phyloP scores from a whole-genome alignment of 1,140 invertebrate genomes.

The Drosophila elegans region DNA sequence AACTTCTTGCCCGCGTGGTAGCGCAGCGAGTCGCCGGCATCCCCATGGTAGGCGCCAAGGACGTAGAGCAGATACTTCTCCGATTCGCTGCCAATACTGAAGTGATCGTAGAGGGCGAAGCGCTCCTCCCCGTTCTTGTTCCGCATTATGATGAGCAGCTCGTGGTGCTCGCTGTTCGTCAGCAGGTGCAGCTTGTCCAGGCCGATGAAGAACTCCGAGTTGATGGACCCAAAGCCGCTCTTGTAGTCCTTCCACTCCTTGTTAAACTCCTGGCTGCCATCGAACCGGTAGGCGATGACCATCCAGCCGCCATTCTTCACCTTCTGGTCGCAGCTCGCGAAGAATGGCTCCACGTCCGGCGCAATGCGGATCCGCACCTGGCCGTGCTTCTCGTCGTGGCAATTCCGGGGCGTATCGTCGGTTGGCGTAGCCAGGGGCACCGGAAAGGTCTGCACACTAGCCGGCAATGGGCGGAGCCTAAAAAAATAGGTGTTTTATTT shows the following conservation, averaged over 20 bases:
- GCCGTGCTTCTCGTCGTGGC: slow-evolving; percentile 55
- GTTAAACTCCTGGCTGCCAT: slow-evolving; percentile 88
- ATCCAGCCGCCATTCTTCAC: slow-evolving; percentile 87
- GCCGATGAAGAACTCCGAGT: slow-evolving; percentile 88
- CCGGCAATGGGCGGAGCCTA: not conserved
- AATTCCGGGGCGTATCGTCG: slow-evolving; percentile 48
- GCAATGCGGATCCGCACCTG: slow-evolving; percentile 40
- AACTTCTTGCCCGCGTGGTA: slow-evolving; percentile 90
- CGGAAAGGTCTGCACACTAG: not conserved
- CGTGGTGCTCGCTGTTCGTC: slow-evolving; percentile 87
- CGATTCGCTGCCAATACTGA: slow-evolving; percentile 87
- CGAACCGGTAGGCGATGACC: slow-evolving; percentile 87
- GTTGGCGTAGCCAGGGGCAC: not conserved
- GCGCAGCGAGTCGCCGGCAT: slow-evolving; percentile 88
- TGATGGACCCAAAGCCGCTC: slow-evolving; percentile 87
- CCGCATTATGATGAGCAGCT: slow-evolving; percentile 88
- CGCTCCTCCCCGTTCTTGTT: slow-evolving; percentile 86
- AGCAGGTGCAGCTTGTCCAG: slow-evolving; percentile 86
- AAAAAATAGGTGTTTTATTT: not conserved
- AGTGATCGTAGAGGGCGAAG: slow-evolving; percentile 88
- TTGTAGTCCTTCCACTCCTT: slow-evolving; percentile 88
- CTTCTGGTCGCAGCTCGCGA: slow-evolving; percentile 87
- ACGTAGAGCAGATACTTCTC: slow-evolving; percentile 88
- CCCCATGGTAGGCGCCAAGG: slow-evolving; percentile 88
- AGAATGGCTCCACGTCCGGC: slow-evolving; percentile 85